Percentiles rank a stretch among this genome's conserved stretches.
phyloP scores from a whole-genome alignment of 2,888 invertebrate genomes.

The Argynnis bischoffii region DNA sequence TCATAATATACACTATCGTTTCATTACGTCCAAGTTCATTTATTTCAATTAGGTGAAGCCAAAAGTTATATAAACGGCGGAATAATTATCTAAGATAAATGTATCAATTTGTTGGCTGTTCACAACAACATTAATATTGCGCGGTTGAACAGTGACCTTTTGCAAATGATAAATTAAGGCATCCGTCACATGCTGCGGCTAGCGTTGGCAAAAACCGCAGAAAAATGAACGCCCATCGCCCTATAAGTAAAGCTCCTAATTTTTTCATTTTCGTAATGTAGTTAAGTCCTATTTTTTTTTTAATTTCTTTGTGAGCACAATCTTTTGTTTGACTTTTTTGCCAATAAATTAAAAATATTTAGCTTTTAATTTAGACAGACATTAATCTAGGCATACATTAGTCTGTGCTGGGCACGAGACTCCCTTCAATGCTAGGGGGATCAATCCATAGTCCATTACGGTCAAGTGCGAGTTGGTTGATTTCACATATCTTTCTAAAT shows the following conservation, averaged over 20 bases:
- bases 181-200: conserved; percentile 15
- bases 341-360: too few species aligned
- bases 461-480: too few species aligned
- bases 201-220: background rate
- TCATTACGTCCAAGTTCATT: too few species aligned
- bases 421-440: too few species aligned
- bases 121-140: conserved; percentile 32
- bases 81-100: conserved; percentile 33
- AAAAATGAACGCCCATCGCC: conserved; percentile 5
- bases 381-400: too few species aligned
- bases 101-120: conserved; percentile 31
- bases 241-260: background rate
- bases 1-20: too few species aligned
- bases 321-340: too few species aligned
- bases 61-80: conserved; percentile 3
- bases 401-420: too few species aligned
- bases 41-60: background rate
- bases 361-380: too few species aligned
- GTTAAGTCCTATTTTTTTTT: background rate
- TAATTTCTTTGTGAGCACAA: too few species aligned
- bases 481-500: too few species aligned
- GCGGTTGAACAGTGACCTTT: conserved; percentile 32
- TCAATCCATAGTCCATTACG: too few species aligned
- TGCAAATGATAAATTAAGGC: conserved; percentile 35
- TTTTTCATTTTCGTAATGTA: background rate